These are phyloP conservation scores for Menidia menidia DNA, from an alignment of 2,797 vertebrate genomes.

Conservation along the genomic window DNA sequence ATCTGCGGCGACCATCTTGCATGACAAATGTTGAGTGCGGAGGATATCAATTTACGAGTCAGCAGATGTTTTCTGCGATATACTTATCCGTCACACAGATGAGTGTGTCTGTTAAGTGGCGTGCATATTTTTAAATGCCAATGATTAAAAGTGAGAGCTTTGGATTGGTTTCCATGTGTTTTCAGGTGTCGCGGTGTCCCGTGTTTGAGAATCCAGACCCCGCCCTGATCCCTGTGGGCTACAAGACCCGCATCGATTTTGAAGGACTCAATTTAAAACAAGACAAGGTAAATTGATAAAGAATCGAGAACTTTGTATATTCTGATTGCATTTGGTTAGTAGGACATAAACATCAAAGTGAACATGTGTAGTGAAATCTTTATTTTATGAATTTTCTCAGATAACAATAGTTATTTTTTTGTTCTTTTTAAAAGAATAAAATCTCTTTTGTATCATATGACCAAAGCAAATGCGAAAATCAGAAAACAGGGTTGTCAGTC, in stretches of 20 bases:
- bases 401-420: neutral
- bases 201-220: conserved; percentile 85
- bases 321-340: no score
- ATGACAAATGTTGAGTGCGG: conserved; percentile 61
- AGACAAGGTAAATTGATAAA: conserved; percentile 70
- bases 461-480: no score
- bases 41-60: conserved; percentile 69
- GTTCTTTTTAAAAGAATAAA: no score
- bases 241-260: conserved; percentile 79
- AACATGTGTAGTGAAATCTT: neutral
- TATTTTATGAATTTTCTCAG: neutral
- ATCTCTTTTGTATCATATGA: neutral
- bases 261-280: conserved; percentile 80
- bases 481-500: neutral
- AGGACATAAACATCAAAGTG: no score
- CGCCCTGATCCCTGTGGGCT: conserved; percentile 81
- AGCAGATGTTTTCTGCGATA: conserved; percentile 70
- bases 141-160: conserved; percentile 34
- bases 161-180: conserved; percentile 47
- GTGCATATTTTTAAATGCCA: conserved; percentile 60
- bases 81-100: conserved; percentile 61
- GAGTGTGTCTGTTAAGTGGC: conserved; percentile 61
- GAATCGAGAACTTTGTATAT: neutral
- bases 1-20: conserved; percentile 71
- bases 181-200: conserved; percentile 80